These are phyloP conservation scores for Homarus gammarus DNA, from an alignment of 2,888 invertebrate genomes.

Conservation along the genomic window DNA sequence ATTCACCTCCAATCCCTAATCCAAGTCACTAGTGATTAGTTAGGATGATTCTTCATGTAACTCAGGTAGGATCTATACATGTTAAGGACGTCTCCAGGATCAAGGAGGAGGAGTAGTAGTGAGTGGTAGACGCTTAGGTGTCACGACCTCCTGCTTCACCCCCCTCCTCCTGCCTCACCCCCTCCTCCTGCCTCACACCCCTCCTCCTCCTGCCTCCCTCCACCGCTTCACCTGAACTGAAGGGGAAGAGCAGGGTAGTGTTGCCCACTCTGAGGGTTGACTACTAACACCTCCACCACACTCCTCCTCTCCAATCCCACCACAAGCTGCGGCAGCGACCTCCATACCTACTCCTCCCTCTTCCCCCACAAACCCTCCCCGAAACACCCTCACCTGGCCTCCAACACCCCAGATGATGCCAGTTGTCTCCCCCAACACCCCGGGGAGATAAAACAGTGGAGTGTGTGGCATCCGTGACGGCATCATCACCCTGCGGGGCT, in stretches of 20 bases:
- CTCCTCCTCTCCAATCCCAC: too few species aligned
- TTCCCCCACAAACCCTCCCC: not conserved
- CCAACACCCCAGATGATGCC: not conserved
- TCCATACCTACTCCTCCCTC: not conserved
- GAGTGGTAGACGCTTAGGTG: not conserved
- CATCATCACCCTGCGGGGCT: conserved; percentile 16
- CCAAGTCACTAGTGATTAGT: too few species aligned
- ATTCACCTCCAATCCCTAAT: too few species aligned
- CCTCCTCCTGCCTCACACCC: conserved; percentile 6
- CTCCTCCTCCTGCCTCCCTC: not conserved
- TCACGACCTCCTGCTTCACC: not conserved
- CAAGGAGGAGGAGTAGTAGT: not conserved
- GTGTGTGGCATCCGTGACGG: not conserved
- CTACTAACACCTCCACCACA: conserved; percentile 7
- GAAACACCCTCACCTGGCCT: not conserved
- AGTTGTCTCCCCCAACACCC: not conserved
- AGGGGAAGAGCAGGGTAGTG: conserved; percentile 22
- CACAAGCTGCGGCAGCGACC: not conserved
- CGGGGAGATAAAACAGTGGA: not conserved
- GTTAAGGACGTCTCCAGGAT: not conserved
- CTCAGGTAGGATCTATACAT: too few species aligned
- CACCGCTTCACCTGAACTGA: conserved; percentile 44
- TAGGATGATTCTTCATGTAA: too few species aligned
- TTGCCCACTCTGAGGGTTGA: conserved; percentile 17
- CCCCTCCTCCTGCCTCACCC: not conserved